These are phyloP conservation scores for Columba livia DNA, from an alignment of 2,113 vertebrate genomes.

Conservation along the genomic window DNA sequence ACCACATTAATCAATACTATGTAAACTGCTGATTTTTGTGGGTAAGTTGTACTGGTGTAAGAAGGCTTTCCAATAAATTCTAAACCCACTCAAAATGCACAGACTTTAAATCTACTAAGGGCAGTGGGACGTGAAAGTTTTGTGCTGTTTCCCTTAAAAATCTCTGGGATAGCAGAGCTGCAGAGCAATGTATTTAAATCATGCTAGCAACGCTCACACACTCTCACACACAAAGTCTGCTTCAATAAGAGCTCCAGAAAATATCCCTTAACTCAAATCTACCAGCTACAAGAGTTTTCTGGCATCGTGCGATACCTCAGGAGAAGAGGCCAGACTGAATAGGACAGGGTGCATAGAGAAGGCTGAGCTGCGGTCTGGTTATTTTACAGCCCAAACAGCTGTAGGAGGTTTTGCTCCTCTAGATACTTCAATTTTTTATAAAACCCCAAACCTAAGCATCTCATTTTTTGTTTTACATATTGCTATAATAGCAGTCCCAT, in stretches of 20 bases:
- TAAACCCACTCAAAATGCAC: constrained; percentile 36
- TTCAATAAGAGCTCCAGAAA: neutral
- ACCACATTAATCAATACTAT: constrained; percentile 63
- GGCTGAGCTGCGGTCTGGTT: neutral
- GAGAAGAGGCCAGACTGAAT: neutral
- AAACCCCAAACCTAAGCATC: neutral
- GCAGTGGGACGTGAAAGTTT: constrained; percentile 16
- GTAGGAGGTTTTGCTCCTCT: neutral
- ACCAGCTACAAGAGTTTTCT: neutral
- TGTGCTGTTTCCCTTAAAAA: constrained; percentile 17
- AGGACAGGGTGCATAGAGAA: neutral
- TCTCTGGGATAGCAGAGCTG: neutral
- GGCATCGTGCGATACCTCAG: accelerated
- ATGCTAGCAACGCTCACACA: neutral
- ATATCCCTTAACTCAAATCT: neutral
- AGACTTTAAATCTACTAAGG: constrained; percentile 42
- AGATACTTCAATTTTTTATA: accelerated
- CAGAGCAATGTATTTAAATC: constrained; percentile 12
- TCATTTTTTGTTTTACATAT: neutral
- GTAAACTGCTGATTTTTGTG: constrained; percentile 70
- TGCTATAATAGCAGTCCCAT: accelerated
- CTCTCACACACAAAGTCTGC: neutral
- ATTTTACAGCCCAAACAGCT: neutral
- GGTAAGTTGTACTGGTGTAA: constrained; percentile 57
- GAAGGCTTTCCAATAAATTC: constrained; percentile 59